Conservation (phyloP, 1,140 invertebrate species). For the Anastrepha obliqua region DNA sequence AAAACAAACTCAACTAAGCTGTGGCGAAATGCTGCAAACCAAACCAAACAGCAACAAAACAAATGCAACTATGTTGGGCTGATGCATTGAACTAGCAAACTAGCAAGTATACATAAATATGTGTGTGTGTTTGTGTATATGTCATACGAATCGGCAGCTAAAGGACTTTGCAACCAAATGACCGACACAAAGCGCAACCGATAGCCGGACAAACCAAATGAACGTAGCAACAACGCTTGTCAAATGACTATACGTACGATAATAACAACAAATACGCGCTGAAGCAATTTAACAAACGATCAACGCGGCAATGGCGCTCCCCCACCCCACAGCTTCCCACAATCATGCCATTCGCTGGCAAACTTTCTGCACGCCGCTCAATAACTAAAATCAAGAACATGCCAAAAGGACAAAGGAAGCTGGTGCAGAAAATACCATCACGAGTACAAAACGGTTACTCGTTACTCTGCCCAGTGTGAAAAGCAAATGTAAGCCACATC, state of each 20-base stretch:
- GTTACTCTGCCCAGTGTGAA: background rate
- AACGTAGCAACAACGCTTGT: background rate
- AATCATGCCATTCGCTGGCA: background rate
- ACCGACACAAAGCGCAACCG: background rate
- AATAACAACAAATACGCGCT: background rate
- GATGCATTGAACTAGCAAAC: background rate
- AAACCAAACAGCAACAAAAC: no score
- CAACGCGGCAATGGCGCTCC: background rate
- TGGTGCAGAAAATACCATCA: background rate
- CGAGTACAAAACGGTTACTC: background rate
- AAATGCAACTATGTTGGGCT: background rate
- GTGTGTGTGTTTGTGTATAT: background rate
- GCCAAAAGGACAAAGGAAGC: slow-evolving; percentile 9
- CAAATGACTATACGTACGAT: background rate
- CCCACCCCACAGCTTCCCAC: background rate
- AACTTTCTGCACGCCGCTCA: background rate
- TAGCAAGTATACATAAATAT: no score
- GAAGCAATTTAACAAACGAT: slow-evolving; percentile 17
- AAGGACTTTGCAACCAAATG: slow-evolving; percentile 44
- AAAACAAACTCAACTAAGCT: slow-evolving; percentile 10
- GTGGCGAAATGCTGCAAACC: no score
- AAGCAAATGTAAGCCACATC: slow-evolving; percentile 11
- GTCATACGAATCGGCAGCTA: background rate
- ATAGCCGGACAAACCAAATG: background rate
- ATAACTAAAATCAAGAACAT: background rate